These are phyloP conservation scores for Taenioides sp. DNA, from an alignment of 2,797 vertebrate species.

Conservation along the genomic window DNA sequence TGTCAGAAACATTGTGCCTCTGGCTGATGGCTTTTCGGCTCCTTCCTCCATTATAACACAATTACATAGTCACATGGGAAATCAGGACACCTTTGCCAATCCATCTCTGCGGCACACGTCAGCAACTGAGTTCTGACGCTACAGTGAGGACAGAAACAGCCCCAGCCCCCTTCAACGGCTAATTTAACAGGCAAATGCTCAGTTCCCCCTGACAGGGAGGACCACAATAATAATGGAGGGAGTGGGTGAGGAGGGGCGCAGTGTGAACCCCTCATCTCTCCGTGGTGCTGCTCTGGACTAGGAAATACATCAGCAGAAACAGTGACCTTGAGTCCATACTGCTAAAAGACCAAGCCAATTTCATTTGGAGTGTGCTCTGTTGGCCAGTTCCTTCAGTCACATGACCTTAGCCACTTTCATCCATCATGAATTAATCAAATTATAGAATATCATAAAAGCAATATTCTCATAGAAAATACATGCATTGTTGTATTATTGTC, in stretches of 20 bases:
- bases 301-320: conserved; percentile 72
- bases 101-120: conserved; percentile 51
- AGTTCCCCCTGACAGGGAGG: conserved; percentile 44
- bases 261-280: conserved; percentile 42
- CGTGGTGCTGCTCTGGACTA: conserved; percentile 39
- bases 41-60: conserved; percentile 68
- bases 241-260: conserved; percentile 29
- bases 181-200: conserved; percentile 76
- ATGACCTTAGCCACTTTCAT: conserved; percentile 39
- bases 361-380: conserved; percentile 57
- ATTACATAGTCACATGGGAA: conserved; percentile 68
- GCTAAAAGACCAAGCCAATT: conserved; percentile 68
- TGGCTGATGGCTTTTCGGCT: conserved; percentile 48
- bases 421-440: conserved; percentile 3
- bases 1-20: conserved; percentile 36
- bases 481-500: too few relatives aligned
- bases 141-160: conserved; percentile 18
- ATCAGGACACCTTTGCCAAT: conserved; percentile 64
- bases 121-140: conserved; percentile 50
- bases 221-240: conserved; percentile 56
- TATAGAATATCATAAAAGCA: neutral
- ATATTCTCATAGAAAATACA: too few relatives aligned
- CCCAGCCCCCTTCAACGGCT: conserved; percentile 42
- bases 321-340: conserved; percentile 69
- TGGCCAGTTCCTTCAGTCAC: conserved; percentile 56